A percentile compares a stretch with the other conserved stretches of the same genome.
phyloP scores from a whole-genome alignment of 2,113 vertebrate species.

The Noctilio leporinus region DNA sequence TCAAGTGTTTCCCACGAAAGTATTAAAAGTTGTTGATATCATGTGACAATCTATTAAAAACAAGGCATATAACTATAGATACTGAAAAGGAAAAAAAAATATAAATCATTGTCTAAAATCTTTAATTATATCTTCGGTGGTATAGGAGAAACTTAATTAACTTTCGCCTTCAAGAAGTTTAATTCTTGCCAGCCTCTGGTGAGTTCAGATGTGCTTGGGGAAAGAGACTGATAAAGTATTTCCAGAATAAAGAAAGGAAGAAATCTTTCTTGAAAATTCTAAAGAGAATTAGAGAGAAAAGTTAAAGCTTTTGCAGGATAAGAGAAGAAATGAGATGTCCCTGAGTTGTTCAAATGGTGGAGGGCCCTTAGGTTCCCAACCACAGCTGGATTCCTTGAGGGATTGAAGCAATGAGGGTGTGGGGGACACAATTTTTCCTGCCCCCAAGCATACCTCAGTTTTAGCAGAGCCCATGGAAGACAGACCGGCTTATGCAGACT shows the following conservation, averaged over 20 bases:
- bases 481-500: neutral
- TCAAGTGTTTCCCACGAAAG: conserved; percentile 3
- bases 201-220: conserved; percentile 24
- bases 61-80: neutral
- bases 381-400: neutral
- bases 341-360: neutral
- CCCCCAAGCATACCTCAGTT: neutral
- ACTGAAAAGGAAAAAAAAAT: conserved; percentile 11
- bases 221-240: neutral
- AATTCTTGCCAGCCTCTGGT: conserved; percentile 34
- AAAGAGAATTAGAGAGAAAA: neutral
- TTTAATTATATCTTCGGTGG: conserved; percentile 30
- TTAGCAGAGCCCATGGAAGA: neutral
- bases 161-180: conserved; percentile 41
- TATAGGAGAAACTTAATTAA: conserved; percentile 47
- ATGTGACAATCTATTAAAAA: conserved; percentile 37
- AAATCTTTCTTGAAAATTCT: neutral
- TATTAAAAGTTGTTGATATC: neutral
- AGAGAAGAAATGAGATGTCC: neutral
- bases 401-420: neutral
- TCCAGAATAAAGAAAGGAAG: conserved; percentile 35
- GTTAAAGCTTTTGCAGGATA: neutral
- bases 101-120: conserved; percentile 33
- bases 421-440: neutral
- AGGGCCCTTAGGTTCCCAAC: neutral